phyloP scores from a whole-genome alignment of 2,797 vertebrate genomes.

The Alca torda region DNA sequence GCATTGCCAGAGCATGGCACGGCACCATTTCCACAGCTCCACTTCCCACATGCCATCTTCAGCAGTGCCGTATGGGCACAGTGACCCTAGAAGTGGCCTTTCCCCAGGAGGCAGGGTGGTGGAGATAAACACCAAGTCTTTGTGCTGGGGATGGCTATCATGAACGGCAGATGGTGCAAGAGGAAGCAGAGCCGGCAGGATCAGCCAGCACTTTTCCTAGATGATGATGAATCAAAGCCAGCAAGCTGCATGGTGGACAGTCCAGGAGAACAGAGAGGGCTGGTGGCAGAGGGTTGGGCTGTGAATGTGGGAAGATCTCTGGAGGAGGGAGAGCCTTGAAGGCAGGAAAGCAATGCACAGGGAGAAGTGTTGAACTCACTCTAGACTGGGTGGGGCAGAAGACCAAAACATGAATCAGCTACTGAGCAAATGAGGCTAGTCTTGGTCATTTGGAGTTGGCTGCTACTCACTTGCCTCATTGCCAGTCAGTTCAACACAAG shows the following conservation, averaged over 20 bases:
- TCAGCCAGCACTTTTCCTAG: constrained; percentile 42
- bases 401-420: constrained; percentile 54
- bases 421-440: background rate
- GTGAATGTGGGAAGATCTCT: background rate
- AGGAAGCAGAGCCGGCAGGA: background rate
- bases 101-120: background rate
- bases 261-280: background rate
- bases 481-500: background rate
- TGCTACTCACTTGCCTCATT: background rate
- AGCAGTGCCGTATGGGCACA: background rate
- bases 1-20: background rate
- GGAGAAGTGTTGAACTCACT: constrained; percentile 1
- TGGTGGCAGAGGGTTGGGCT: background rate
- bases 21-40: background rate
- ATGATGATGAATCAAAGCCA: constrained; percentile 33
- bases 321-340: constrained; percentile 6
- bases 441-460: constrained; percentile 38
- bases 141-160: background rate
- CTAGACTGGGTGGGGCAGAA: constrained; percentile 31
- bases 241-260: background rate
- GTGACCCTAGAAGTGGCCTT: background rate
- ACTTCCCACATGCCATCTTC: background rate
- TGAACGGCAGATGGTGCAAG: constrained; percentile 12
- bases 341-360: background rate
- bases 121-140: background rate